Conservation (phyloP, 2,888 invertebrate species). For the Diarsia mendica region DNA sequence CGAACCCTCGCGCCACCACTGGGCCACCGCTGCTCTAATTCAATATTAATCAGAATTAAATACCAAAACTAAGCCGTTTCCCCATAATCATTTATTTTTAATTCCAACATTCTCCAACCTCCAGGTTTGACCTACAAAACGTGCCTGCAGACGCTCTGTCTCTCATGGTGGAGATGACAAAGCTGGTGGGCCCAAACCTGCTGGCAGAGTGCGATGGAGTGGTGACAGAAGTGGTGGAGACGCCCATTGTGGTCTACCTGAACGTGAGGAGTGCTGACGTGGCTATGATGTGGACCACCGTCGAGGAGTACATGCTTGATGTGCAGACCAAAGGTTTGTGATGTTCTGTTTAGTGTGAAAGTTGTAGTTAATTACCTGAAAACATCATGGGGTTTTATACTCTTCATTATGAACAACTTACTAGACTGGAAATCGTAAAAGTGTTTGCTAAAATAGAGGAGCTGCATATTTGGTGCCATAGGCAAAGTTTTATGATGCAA, state of each 20-base stretch:
- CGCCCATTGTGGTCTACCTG: conserved; percentile 90
- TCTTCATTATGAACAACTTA: neutral
- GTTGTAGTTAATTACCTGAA: neutral
- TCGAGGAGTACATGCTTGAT: conserved; percentile 92
- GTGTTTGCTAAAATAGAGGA: neutral
- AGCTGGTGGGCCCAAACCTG: conserved; percentile 90
- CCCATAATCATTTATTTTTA: neutral
- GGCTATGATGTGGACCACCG: conserved; percentile 91
- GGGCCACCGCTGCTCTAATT: too few relatives aligned
- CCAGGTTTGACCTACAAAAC: conserved; percentile 88
- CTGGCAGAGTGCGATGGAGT: conserved; percentile 90
- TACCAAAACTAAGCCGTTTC: neutral
- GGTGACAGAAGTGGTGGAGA: conserved; percentile 82
- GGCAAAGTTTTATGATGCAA: neutral
- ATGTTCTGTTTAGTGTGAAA: neutral
- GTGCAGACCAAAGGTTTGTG: conserved; percentile 89
- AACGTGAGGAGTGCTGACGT: conserved; percentile 86
- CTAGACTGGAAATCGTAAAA: neutral
- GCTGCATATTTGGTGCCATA: neutral
- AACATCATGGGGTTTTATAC: neutral
- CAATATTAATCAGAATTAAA: neutral
- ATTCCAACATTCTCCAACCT: conserved; percentile 9
- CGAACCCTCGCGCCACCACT: too few relatives aligned
- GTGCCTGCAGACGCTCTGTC: conserved; percentile 84
- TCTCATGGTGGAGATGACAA: conserved; percentile 89